These are phyloP conservation scores for Cinara cedri DNA, from an alignment of 2,888 invertebrate species.

Conservation along the genomic window DNA sequence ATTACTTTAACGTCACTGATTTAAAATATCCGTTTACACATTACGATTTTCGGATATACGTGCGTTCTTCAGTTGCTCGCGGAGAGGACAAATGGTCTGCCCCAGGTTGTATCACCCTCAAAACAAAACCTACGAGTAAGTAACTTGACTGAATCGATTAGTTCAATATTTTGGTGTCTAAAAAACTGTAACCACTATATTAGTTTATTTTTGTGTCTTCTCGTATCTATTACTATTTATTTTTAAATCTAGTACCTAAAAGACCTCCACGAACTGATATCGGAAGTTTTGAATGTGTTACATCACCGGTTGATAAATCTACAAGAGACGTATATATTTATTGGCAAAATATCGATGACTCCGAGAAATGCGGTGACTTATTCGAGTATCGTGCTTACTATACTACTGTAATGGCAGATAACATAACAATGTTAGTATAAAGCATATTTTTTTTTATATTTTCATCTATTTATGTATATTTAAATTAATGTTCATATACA, in stretches of 20 bases:
- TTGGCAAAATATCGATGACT: conserved; percentile 76
- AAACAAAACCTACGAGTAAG: conserved; percentile 65
- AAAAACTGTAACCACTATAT: not conserved
- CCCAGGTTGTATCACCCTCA: conserved; percentile 68
- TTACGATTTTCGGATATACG: conserved; percentile 76
- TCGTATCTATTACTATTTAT: not conserved
- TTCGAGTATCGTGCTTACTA: conserved; percentile 69
- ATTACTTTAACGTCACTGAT: conserved; percentile 65
- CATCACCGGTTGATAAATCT: conserved; percentile 62
- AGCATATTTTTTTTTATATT: conserved; percentile 12
- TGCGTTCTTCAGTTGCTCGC: conserved; percentile 68
- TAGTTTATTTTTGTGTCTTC: not conserved
- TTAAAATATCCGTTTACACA: conserved; percentile 72
- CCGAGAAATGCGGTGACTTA: conserved; percentile 75
- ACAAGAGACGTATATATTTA: conserved; percentile 74
- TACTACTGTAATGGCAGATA: not conserved
- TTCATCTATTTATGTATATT: not conserved
- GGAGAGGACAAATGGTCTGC: conserved; percentile 75
- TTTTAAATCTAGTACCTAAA: conserved; percentile 39
- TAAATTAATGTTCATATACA: not conserved
- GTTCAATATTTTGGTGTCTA: not conserved
- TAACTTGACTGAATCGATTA: not conserved
- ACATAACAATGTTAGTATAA: conserved; percentile 19
- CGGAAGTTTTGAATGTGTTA: conserved; percentile 74
- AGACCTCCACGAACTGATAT: conserved; percentile 72